These are phyloP conservation scores for Trimorus sp. DNA, from an alignment of 2,888 invertebrate species.

Conservation along the genomic window DNA sequence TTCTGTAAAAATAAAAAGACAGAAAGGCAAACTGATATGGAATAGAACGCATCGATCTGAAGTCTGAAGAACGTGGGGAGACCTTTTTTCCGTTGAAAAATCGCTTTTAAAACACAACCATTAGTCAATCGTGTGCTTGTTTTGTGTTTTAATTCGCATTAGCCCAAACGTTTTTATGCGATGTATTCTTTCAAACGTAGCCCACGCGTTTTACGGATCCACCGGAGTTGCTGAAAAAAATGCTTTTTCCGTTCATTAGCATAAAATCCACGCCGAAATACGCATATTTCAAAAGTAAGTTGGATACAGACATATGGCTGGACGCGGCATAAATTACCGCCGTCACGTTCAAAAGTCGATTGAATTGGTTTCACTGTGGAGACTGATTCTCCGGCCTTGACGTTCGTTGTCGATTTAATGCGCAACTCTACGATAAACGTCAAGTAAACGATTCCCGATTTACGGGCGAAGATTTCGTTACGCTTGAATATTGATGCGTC, in stretches of 20 bases:
- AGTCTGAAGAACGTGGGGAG: too few species aligned
- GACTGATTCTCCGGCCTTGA: slow-evolving; percentile 49
- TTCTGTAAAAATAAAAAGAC: too few species aligned
- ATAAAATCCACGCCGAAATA: slow-evolving; percentile 32
- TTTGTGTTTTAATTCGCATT: slow-evolving; percentile 23
- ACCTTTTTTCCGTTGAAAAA: slow-evolving; percentile 9
- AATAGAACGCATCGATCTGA: too few species aligned
- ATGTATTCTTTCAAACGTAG: slow-evolving; percentile 24
- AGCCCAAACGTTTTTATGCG: slow-evolving; percentile 19
- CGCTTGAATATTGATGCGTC: background rate
- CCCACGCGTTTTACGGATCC: slow-evolving; percentile 16
- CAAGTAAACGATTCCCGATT: slow-evolving; percentile 16
- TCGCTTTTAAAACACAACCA: slow-evolving; percentile 20
- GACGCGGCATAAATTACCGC: slow-evolving; percentile 44
- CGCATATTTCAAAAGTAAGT: slow-evolving; percentile 22
- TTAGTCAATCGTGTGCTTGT: slow-evolving; percentile 32
- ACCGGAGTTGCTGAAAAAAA: slow-evolving; percentile 28
- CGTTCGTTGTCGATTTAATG: slow-evolving; percentile 15
- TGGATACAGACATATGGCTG: slow-evolving; percentile 16
- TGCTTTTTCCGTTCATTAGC: slow-evolving; percentile 31
- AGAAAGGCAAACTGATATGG: too few species aligned
- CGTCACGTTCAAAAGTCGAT: slow-evolving; percentile 51
- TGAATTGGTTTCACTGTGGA: slow-evolving; percentile 19
- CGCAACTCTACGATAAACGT: slow-evolving; percentile 16
- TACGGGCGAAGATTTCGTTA: slow-evolving; percentile 3